Conservation (phyloP, 2,113 vertebrate species). For the Myotis davidii region DNA sequence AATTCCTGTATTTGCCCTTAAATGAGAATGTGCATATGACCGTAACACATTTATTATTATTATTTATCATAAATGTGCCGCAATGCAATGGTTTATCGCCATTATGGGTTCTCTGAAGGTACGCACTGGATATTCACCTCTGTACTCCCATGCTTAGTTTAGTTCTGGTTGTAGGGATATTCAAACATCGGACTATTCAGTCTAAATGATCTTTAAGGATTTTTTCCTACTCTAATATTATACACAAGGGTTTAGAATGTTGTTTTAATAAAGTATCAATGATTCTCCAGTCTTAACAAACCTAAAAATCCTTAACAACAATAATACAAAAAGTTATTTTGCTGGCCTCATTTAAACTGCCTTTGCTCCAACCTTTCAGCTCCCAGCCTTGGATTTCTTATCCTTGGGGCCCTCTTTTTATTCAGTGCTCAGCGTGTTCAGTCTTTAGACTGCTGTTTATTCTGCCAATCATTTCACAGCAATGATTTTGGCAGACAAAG, state of each 20-base stretch:
- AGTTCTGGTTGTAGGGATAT: neutral
- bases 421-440: conserved; percentile 40
- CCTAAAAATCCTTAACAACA: neutral
- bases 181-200: neutral
- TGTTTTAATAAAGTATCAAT: neutral
- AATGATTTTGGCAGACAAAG: conserved; percentile 80
- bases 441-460: conserved; percentile 38
- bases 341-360: neutral
- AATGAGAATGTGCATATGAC: neutral
- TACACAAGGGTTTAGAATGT: neutral
- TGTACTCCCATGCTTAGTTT: neutral
- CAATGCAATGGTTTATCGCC: neutral
- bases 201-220: conserved; percentile 2
- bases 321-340: neutral
- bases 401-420: conserved; percentile 22
- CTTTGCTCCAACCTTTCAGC: neutral
- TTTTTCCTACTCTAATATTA: neutral
- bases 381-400: neutral
- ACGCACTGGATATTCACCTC: neutral
- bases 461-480: conserved; percentile 51
- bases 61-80: neutral
- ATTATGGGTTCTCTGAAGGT: neutral
- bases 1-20: neutral
- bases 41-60: neutral
- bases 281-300: neutral